These are phyloP conservation scores for Campaea margaritaria DNA, from an alignment of 2,888 invertebrate genomes.

Conservation along the genomic window DNA sequence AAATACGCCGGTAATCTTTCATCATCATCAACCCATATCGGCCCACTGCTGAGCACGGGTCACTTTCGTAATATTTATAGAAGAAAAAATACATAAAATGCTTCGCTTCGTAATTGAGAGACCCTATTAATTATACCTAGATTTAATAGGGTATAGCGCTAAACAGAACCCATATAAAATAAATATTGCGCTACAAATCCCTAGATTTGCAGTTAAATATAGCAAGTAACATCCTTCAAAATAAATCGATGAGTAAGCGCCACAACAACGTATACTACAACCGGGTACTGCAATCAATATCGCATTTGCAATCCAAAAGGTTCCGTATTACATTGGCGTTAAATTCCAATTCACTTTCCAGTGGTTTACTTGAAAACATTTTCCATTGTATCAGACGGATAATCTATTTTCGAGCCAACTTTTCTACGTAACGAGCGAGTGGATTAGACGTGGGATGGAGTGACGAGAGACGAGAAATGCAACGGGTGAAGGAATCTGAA, in stretches of 20 bases:
- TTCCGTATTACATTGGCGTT: not conserved
- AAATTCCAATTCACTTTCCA: constrained; percentile 9
- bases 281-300: not conserved
- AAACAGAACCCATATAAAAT: not conserved
- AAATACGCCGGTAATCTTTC: too few species aligned
- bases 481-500: not conserved
- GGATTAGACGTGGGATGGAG: constrained; percentile 1
- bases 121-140: too few species aligned
- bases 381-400: constrained; percentile 34
- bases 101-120: too few species aligned
- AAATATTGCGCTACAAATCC: too few species aligned
- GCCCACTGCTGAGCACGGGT: too few species aligned
- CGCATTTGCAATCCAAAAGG: not conserved
- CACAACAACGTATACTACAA: not conserved
- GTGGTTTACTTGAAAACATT: constrained; percentile 22
- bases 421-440: constrained; percentile 43
- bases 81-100: too few species aligned
- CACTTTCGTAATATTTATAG: too few species aligned
- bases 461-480: constrained; percentile 5
- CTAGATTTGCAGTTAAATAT: too few species aligned
- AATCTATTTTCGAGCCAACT: constrained; percentile 57
- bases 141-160: too few species aligned
- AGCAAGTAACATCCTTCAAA: not conserved
- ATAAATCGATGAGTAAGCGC: constrained; percentile 1
- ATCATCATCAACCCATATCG: too few species aligned